Evolutionary conservation across 2,113 vertebrate species (phyloP).

Genomic region (Edolisoma coerulescens): DNA sequence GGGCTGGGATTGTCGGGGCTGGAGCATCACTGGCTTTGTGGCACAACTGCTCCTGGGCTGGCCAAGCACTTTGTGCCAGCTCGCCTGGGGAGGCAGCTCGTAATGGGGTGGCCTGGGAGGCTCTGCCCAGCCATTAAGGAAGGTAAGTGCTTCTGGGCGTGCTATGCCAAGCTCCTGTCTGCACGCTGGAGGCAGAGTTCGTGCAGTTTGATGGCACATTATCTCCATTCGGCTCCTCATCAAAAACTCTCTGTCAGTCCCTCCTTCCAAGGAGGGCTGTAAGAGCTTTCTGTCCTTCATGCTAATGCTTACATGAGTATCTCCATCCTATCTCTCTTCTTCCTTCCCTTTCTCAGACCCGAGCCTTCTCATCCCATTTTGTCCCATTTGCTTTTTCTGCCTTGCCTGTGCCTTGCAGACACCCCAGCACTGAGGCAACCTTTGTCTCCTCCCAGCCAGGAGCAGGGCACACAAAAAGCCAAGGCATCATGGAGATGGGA

Average conservation of each 20-base stretch:
- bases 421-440: background rate
- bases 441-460: background rate
- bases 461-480: background rate
- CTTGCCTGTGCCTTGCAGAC: background rate
- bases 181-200: background rate
- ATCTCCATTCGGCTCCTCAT: background rate
- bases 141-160: background rate
- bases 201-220: background rate
- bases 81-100: background rate
- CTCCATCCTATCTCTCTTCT: background rate
- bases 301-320: background rate
- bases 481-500: background rate
- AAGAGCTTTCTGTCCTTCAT: background rate
- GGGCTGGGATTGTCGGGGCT: accelerated
- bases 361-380: background rate
- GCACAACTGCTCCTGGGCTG: background rate
- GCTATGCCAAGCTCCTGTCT: slow-evolving; percentile 21
- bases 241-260: background rate
- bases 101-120: background rate
- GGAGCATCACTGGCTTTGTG: accelerated
- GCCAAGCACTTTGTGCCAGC: background rate
- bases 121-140: background rate
- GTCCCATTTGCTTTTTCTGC: background rate
- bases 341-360: background rate
- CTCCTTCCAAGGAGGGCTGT: background rate